Evolutionary conservation across 2,113 vertebrate genomes (phyloP).

Genomic region (Gallinago jamesoni): DNA sequence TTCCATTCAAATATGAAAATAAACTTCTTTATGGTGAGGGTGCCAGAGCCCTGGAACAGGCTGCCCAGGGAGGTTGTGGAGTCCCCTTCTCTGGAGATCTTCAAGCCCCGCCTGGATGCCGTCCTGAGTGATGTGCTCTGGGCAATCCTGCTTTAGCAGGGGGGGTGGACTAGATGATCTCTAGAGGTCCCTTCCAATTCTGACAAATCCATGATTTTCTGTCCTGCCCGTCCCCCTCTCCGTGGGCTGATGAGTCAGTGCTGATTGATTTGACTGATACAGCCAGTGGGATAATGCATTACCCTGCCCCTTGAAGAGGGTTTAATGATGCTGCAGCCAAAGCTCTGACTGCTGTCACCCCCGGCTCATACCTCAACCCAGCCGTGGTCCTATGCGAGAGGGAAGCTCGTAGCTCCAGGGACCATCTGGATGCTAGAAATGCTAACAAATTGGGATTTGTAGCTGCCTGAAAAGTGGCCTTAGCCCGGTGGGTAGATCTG

Average conservation of each 20-base stretch:
- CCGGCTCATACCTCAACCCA: neutral
- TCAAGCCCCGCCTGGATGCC: too few species aligned
- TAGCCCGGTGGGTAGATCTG: neutral
- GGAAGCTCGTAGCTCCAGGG: neutral
- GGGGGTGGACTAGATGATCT: too few species aligned
- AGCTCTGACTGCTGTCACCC: neutral
- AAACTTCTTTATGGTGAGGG: too few species aligned
- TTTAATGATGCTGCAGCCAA: neutral
- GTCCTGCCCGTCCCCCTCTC: neutral
- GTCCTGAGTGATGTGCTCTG: too few species aligned
- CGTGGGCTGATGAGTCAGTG: neutral
- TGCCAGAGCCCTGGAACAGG: too few species aligned
- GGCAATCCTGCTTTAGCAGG: too few species aligned
- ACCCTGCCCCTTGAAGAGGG: neutral
- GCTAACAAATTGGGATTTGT: neutral
- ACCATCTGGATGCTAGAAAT: neutral
- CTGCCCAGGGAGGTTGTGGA: too few species aligned
- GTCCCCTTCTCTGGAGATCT: too few species aligned
- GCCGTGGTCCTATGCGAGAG: neutral
- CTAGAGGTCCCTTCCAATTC: too few species aligned
- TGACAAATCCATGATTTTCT: neutral
- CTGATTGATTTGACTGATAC: neutral
- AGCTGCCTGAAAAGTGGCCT: neutral
- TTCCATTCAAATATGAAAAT: too few species aligned
- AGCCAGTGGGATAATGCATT: accelerated